A percentile compares a stretch with the other conserved stretches of the same genome.
These are phyloP conservation scores for Napeogenes sylphis DNA, from an alignment of 2,888 invertebrate species.

Conservation along the genomic window DNA sequence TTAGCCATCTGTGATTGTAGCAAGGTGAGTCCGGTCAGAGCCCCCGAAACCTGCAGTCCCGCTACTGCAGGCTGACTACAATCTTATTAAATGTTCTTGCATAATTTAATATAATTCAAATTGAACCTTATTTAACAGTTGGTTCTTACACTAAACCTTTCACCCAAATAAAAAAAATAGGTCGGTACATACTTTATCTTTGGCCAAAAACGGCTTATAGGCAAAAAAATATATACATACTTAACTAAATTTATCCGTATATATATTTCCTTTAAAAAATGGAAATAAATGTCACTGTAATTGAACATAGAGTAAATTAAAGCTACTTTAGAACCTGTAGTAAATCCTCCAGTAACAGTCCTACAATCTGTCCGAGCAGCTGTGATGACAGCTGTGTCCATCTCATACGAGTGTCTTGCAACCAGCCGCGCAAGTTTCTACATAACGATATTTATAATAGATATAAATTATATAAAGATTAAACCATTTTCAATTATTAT, in stretches of 20 bases:
- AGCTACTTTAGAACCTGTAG: background rate
- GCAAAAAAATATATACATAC: no score
- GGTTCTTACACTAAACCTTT: no score
- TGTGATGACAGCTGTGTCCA: constrained; percentile 8
- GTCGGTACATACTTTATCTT: no score
- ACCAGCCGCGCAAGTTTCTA: background rate
- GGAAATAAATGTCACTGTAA: no score
- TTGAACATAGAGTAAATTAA: no score
- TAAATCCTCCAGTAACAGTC: constrained; percentile 4
- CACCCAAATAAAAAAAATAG: no score
- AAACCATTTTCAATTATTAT: no score
- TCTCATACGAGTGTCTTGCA: constrained; percentile 6
- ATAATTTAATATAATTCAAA: background rate
- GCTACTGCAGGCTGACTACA: background rate
- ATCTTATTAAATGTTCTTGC: background rate
- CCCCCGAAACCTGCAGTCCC: constrained; percentile 1
- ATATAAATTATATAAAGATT: background rate
- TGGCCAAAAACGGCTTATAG: no score
- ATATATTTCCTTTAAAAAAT: no score
- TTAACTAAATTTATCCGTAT: no score
- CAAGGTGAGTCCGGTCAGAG: constrained; percentile 20
- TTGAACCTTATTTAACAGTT: background rate
- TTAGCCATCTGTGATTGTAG: constrained; percentile 20
- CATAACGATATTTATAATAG: background rate
- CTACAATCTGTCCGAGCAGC: constrained; percentile 5